Base-by-base conservation (phyloP, 2,888 invertebrate genomes). In the Spilosoma lubricipeda region DNA sequence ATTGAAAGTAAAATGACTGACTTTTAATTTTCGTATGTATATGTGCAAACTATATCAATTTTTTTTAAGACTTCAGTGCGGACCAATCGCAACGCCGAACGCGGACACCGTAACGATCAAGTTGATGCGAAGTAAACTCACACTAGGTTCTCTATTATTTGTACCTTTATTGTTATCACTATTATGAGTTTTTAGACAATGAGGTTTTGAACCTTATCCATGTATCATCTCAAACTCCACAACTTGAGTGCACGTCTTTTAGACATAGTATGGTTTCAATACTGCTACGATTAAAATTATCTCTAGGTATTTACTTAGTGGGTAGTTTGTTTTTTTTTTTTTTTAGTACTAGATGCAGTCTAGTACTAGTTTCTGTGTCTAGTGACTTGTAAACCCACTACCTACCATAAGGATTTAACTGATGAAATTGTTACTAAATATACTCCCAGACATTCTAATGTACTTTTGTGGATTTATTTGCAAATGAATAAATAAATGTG, bases 401-500 rank as follows among this genome's bases (percentile, higher is more conserved):
- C 15, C 15, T 59, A 13, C 13, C 4, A 27, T 59, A 59, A 15
- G 27, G 3, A 13, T 63, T 63, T 63, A 18, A 30, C 2, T 30
- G 18, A 30, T 63, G 18, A 30, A 63, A 18, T 18, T 8, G 15
- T 63, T 30, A 63, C 30, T 18, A 63, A 30, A 63, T 7, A 18
- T 63, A 63, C 18, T 63, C 2, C 30, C 63, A 15, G 30, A 30
- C 63, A 30, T 30, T 4, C 30, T 30, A 18, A 15, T 56, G n/a
- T 27, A 18, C 39, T 39, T 33, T 48, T 33, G 15, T n/a, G n/a
- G 11, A 3, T 42, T 48, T 45, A 23, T 9, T 71, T 65, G 71
- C 71, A 48, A 48, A 45, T 11, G 18, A 36, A 48, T 33, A 45
- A 63, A 70, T 70, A 42, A 52, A 52, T 52, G 71, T 67, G 72